These are phyloP conservation scores for Macrophya alboannulata DNA, from an alignment of 2,888 invertebrate species.

Conservation along the genomic window DNA sequence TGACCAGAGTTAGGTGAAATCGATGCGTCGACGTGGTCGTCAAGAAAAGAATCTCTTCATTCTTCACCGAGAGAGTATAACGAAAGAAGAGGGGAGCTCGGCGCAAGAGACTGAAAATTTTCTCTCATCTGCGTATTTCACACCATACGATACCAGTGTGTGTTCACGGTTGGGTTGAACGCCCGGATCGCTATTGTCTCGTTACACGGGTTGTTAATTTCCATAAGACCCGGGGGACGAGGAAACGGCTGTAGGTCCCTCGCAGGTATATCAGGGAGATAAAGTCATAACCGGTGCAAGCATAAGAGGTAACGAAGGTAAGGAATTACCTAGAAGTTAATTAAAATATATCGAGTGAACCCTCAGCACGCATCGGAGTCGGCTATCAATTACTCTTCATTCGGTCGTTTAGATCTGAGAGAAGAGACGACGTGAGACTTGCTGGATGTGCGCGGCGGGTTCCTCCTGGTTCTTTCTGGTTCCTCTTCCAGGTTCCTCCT, in stretches of 20 bases:
- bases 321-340: conserved; percentile 58
- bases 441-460: not conserved
- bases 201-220: conserved; percentile 55
- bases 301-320: conserved; percentile 49
- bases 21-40: conserved; percentile 31
- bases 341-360: conserved; percentile 67
- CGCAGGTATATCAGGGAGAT: conserved; percentile 34
- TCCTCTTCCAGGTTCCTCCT: conserved; percentile 31
- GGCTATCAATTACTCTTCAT: conserved; percentile 67
- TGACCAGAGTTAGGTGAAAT: conserved; percentile 50
- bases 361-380: conserved; percentile 61
- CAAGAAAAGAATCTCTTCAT: conserved; percentile 4
- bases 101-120: not conserved
- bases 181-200: conserved; percentile 49
- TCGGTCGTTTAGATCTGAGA: conserved; percentile 56
- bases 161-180: conserved; percentile 47
- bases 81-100: not conserved
- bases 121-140: not conserved
- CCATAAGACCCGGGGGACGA: conserved; percentile 50
- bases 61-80: not conserved
- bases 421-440: conserved; percentile 20
- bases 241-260: conserved; percentile 32
- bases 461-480: conserved; percentile 26
- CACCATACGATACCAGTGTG: conserved; percentile 13
- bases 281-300: conserved; percentile 36